Evolutionary conservation across 1,140 invertebrate genomes (phyloP).

Genomic region (Eupristina koningsbergeri): DNA sequence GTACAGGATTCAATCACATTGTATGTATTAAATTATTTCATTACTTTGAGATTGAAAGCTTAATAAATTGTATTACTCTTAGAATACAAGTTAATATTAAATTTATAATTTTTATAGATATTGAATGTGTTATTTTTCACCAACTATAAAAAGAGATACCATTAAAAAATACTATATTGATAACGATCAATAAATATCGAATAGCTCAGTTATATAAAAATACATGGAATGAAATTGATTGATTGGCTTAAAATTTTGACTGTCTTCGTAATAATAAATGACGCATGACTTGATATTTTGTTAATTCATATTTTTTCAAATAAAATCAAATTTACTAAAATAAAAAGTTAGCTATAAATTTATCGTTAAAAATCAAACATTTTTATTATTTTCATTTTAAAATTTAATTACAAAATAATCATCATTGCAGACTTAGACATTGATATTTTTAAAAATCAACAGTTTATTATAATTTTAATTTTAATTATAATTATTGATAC

Average conservation of each 20-base stretch:
- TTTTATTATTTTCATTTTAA: neutral
- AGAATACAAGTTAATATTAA: too few species aligned
- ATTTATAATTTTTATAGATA: too few species aligned
- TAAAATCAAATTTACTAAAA: neutral
- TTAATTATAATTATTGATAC: too few species aligned
- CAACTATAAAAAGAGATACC: neutral
- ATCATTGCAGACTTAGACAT: neutral
- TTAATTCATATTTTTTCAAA: neutral
- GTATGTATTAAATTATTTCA: too few species aligned
- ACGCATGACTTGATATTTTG: neutral
- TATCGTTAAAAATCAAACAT: neutral
- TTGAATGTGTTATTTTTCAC: too few species aligned
- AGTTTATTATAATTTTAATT: too few species aligned
- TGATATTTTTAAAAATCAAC: too few species aligned
- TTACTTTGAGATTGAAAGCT: too few species aligned
- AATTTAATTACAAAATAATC: neutral
- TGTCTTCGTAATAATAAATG: neutral
- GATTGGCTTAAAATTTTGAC: neutral
- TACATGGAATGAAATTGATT: neutral
- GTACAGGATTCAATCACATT: too few species aligned
- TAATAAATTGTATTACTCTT: too few species aligned
- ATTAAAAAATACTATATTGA: neutral
- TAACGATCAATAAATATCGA: neutral
- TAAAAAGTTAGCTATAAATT: neutral
- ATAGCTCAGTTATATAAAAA: neutral